Base-by-base conservation (phyloP, 2,888 invertebrate species). In the Chymomyza amoena region DNA sequence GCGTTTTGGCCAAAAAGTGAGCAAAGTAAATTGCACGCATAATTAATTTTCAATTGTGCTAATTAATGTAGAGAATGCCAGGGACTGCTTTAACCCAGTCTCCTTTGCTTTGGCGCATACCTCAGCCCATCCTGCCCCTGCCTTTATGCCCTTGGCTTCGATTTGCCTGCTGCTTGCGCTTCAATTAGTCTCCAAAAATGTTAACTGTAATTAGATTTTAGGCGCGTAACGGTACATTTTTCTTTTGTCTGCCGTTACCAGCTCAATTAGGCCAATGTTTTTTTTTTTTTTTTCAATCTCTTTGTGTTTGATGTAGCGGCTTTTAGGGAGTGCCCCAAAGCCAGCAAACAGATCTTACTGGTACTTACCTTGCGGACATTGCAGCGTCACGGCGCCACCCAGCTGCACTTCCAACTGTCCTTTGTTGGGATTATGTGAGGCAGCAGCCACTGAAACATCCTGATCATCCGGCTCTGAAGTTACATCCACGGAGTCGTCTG, bases 321-420 rank as follows among this genome's bases (percentile, higher is more conserved):
- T 18, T 16, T 18, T 6, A 2, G 61, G 10, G 10, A 28, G 61
- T n/a, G 13, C 64, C 51, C 13, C 4, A 57, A 36, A 54, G 54
- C 9, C 51, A 16, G 25, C 51, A 2, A n/a, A 0, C 13, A 15
- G 6, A 0, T 4, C 54, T 10, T 9, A n/a, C 54, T 15, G 54
- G 32, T 13, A 10, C 79, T 88, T 92, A 94, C 96, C 96, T 92
- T 95, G 95, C 66, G 96, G 96, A 90, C 97, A 97, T 86, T 97
- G 96, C 57, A 97, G 92, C 77, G 96, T 96, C 52, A 97, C 96
- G 62, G 96, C 96, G 7, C 97, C 97, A 6, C 97, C 97, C 25
- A 97, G 93, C 66, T 96, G 95, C 56, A 97, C 97, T 87, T 97
- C 97, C 71, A 96, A 93, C 84, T 95, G 95, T 80, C 95, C 94